phyloP scores from a whole-genome alignment of 2,888 invertebrate species.

The Resseliella maxima region DNA sequence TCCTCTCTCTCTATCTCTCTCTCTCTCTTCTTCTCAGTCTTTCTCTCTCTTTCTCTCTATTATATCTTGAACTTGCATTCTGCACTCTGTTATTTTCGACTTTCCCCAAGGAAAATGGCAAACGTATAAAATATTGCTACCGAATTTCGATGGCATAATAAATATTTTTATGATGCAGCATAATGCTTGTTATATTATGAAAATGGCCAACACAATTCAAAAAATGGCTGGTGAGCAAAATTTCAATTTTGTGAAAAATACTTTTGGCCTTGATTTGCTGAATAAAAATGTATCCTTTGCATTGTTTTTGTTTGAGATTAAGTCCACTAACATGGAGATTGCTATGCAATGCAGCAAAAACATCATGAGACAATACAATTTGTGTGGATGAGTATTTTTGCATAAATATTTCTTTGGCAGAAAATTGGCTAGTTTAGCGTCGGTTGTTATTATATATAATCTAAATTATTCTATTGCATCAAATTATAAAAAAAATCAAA shows the following conservation, averaged over 20 bases:
- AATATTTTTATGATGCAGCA: conserved; percentile 47
- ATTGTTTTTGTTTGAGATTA: neutral
- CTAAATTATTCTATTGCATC: too few species aligned
- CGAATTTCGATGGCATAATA: conserved; percentile 31
- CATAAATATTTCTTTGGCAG: neutral
- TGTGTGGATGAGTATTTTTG: neutral
- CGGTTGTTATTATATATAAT: too few species aligned
- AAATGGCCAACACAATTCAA: neutral
- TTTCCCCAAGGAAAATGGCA: neutral
- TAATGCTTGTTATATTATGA: neutral
- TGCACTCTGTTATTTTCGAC: too few species aligned
- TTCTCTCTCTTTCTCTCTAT: too few species aligned
- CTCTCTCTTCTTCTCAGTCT: too few species aligned
- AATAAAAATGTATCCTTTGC: neutral
- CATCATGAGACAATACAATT: neutral
- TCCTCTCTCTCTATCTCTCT: too few species aligned
- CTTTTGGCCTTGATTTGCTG: neutral
- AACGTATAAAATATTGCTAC: conserved; percentile 31
- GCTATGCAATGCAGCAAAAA: neutral
- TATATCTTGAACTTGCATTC: too few species aligned
- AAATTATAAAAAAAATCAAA: too few species aligned
- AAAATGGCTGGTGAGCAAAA: neutral
- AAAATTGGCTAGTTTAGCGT: too few species aligned
- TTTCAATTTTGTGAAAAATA: neutral
- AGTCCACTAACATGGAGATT: neutral